phyloP scores from a whole-genome alignment of 92 coral and sea anemone genomes.

The Epizoanthus fatuus region DNA sequence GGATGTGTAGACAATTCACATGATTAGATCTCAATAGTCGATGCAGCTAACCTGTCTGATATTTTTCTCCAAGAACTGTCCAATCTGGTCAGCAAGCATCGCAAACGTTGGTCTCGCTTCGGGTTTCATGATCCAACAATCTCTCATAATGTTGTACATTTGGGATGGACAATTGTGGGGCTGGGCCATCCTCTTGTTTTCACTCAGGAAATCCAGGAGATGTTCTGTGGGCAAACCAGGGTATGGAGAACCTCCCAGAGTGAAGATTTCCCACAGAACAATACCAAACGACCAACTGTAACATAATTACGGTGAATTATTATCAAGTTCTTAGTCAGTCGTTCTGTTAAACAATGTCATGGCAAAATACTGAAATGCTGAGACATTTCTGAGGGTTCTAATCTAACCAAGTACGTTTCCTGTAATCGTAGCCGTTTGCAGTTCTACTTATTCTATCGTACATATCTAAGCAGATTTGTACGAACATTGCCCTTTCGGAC shows the following conservation, averaged over 20 bases:
- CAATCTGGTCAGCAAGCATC: conserved; percentile 72
- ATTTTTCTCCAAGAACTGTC: conserved; percentile 77
- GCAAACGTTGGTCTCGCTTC: conserved; percentile 83
- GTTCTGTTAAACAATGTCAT: too few relatives aligned
- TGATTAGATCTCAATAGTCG: too few relatives aligned
- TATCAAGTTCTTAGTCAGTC: too few relatives aligned
- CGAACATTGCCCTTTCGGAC: too few relatives aligned
- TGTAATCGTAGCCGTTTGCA: too few relatives aligned
- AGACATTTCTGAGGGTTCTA: too few relatives aligned
- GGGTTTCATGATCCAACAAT: conserved; percentile 85
- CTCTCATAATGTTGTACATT: conserved; percentile 87
- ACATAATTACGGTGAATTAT: neutral
- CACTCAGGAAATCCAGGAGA: conserved; percentile 78
- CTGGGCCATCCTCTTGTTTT: conserved; percentile 85
- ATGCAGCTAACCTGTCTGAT: conserved; percentile 68
- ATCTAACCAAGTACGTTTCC: too few relatives aligned
- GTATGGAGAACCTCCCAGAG: conserved; percentile 22
- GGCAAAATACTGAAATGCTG: too few relatives aligned
- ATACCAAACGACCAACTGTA: conserved; percentile 64
- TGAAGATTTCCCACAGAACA: too few relatives aligned
- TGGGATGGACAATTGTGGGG: conserved; percentile 86
- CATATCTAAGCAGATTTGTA: too few relatives aligned
- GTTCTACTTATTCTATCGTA: too few relatives aligned
- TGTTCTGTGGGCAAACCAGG: conserved; percentile 91
- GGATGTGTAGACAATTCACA: too few relatives aligned